Base-by-base conservation (phyloP, 2,888 invertebrate species). In the Piscicola geometra region DNA sequence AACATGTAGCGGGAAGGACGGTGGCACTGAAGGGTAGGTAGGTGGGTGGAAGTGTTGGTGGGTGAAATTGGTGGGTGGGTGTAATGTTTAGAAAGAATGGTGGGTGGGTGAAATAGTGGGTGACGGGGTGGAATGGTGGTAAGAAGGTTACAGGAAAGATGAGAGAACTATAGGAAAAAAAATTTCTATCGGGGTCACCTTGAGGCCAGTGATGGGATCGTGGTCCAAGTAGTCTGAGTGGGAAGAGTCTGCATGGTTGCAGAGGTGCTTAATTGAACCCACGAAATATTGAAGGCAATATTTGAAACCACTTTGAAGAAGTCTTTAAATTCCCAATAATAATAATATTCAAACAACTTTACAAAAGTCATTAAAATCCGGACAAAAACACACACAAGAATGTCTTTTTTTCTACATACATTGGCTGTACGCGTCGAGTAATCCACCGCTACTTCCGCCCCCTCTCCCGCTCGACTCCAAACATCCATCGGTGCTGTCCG, bases 221-320 rank as follows among this genome's bases (percentile, higher is more conserved):
- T 73, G 76, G n/a, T 77, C 77, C 32, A 77, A 76, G 9, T 79
- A 66, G 60, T 79, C 79, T 30, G 79, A 79, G 60, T 77, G 75
- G 25, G 79, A 79, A n/a, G 76, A 77, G 75, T 79, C 79, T 79
- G 75, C 1, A 73, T 76, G 60, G n/a, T n/a, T n/a, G n/a, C n/a
- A n/a, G n/a, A n/a, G n/a, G n/a, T n/a, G n/a, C n/a, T n/a, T n/a
- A n/a, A n/a, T n/a, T n/a, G n/a, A n/a, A n/a, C n/a, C n/a, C n/a
- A n/a, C n/a, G n/a, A n/a, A n/a, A n/a, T n/a, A n/a, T n/a, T n/a
- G n/a, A n/a, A n/a, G n/a, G n/a, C n/a, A n/a, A n/a, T n/a, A n/a
- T n/a, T n/a, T n/a, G n/a, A n/a, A n/a, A n/a, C n/a, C n/a, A n/a
- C n/a, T n/a, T n/a, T n/a, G n/a, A n/a, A n/a, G n/a, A n/a, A n/a